Percentiles rank a stretch among this genome's conserved stretches.
These are phyloP conservation scores for Pocillopora grandis DNA, from an alignment of 92 coral and sea anemone species.

Conservation along the genomic window DNA sequence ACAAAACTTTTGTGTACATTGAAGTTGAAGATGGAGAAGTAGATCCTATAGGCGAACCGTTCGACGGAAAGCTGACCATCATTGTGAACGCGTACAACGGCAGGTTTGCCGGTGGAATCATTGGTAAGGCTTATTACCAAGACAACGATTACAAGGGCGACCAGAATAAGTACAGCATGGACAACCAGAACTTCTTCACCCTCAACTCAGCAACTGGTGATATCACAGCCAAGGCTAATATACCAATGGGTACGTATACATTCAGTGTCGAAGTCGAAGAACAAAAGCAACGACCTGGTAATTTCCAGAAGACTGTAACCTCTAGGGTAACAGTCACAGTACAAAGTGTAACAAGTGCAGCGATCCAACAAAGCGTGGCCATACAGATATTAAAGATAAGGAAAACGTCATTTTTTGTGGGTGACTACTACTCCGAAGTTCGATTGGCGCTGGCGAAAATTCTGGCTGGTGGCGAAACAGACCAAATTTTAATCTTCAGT, in stretches of 20 bases:
- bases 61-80: conserved; percentile 67
- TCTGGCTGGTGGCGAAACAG: conserved; percentile 39
- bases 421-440: conserved; percentile 42
- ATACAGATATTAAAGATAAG: conserved; percentile 71
- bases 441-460: conserved; percentile 36
- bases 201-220: conserved; percentile 65
- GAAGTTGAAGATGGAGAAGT: conserved; percentile 66
- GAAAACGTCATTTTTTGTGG: conserved; percentile 62
- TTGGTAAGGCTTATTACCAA: conserved; percentile 83
- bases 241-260: conserved; percentile 62
- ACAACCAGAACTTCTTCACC: conserved; percentile 54
- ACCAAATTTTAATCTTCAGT: conserved; percentile 68
- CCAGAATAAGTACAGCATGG: conserved; percentile 62
- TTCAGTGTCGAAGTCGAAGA: conserved; percentile 63
- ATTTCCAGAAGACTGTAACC: conserved; percentile 65
- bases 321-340: conserved; percentile 65
- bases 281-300: conserved; percentile 38
- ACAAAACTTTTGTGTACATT: conserved; percentile 70
- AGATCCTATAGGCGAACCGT: conserved; percentile 68
- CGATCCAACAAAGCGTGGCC: conserved; percentile 71
- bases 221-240: conserved; percentile 57
- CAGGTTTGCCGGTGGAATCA: conserved; percentile 76
- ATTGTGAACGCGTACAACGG: conserved; percentile 84
- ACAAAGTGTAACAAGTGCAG: conserved; percentile 51
- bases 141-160: conserved; percentile 86